phyloP scores from a whole-genome alignment of 1,140 invertebrate genomes.

The Dendrolimus punctatus region DNA sequence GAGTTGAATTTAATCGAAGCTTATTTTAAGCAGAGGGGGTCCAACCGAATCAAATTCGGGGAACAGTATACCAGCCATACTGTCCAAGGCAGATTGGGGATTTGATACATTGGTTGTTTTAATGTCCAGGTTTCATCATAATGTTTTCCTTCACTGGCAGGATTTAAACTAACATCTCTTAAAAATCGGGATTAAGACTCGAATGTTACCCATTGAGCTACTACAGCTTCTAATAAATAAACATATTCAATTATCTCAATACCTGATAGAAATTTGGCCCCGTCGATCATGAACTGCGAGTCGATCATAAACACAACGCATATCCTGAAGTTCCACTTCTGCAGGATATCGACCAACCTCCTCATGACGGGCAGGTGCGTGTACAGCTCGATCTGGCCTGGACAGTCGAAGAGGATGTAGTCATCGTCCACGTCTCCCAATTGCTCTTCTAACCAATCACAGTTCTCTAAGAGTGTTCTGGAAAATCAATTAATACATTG shows the following conservation, averaged over 20 bases:
- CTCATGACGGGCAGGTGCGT: slow-evolving; percentile 95
- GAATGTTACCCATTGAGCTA: too few species aligned
- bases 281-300: slow-evolving; percentile 97
- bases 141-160: too few species aligned
- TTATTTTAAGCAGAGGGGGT: too few species aligned
- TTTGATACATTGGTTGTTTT: too few species aligned
- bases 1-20: too few species aligned
- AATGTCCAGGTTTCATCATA: too few species aligned
- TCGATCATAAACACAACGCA: slow-evolving; percentile 96
- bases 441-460: slow-evolving; percentile 92
- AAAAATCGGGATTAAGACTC: too few species aligned
- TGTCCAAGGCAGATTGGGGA: too few species aligned
- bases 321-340: slow-evolving; percentile 90
- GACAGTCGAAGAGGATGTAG: slow-evolving; percentile 99
- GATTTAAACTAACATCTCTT: too few species aligned
- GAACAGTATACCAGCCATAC: too few species aligned
- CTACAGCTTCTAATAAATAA: background rate
- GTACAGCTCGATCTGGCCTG: slow-evolving; percentile 98
- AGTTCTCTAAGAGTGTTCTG: slow-evolving; percentile 91
- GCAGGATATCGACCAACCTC: slow-evolving; percentile 85
- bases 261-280: slow-evolving; percentile 93
- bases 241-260: background rate
- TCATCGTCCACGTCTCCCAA: slow-evolving; percentile 87
- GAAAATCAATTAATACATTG: slow-evolving; percentile 16
- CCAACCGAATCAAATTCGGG: too few species aligned